phyloP scores from a whole-genome alignment of 1,140 invertebrate genomes.

The Apis cerana region DNA sequence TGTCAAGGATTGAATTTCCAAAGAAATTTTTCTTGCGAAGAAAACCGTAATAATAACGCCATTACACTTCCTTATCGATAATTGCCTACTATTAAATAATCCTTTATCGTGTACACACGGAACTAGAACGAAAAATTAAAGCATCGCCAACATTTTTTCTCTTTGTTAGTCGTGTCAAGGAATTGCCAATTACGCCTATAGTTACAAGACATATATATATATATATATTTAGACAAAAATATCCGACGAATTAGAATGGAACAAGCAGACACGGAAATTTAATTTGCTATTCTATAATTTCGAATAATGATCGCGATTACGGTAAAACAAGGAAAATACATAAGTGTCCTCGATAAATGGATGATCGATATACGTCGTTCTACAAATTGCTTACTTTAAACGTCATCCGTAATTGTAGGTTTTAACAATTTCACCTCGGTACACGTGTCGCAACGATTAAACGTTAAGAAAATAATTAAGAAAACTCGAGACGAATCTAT shows the following conservation, averaged over 20 bases:
- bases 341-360: neutral
- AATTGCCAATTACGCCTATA: conserved; percentile 28
- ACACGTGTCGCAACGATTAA: neutral
- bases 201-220: too few species aligned
- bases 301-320: conserved; percentile 2
- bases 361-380: neutral
- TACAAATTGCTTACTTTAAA: neutral
- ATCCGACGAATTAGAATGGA: neutral
- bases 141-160: neutral
- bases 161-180: neutral
- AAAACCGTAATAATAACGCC: neutral
- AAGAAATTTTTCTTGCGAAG: too few species aligned
- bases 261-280: neutral
- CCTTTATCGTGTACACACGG: neutral
- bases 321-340: neutral
- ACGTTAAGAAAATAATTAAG: neutral
- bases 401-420: neutral
- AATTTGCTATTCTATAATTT: neutral
- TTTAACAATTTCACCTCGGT: neutral
- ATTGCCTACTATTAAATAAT: neutral
- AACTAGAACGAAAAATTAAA: neutral
- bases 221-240: too few species aligned
- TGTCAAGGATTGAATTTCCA: neutral
- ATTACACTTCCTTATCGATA: neutral
- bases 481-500: neutral